Base-by-base conservation (phyloP, 2,888 invertebrate genomes). In the Drosophila koepferae region DNA sequence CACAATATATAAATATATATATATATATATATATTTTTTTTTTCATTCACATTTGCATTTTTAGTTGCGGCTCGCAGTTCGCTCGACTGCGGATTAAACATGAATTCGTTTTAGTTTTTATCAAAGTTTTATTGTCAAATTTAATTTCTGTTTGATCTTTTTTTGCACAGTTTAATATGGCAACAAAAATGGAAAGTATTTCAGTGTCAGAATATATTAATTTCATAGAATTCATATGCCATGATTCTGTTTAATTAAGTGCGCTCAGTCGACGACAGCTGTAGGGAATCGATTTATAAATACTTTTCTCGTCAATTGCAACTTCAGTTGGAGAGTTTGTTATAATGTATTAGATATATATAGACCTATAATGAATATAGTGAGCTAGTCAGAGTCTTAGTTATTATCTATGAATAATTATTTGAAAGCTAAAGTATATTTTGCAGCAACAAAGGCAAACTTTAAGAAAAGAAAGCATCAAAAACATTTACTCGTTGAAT, bases 41-140 rank as follows among this genome's bases (percentile, higher is more conserved):
- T 43, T 58, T 60, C 41, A 59, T 60, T 49, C 5, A 69, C 9
- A 54, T 60, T 60, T 41, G 18, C 28, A 28, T 34, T 53, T 67
- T 31, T 31, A 68, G 64, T 41, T 53, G 9, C 41, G 12, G 36
- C 36, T 36, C 36, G 12, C 36, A 36, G 36, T 36, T 38, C 1
- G 9, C 5, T 51, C 40, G 18, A 12, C 20, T 34, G 31, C 36
- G 63, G 8, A 40, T 74, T 44, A 66, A 56, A 49, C 16, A 40
- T 41, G 18, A 69, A 38, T 48, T 18, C 23, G 20, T 44, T 44
- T 63, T 28, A 48, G 9, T 54, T 59, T 44, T 43, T 18, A 16
- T 38, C 53, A 53, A 53, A 36, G 53, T 53, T 49, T 49, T 49
- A 49, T 34, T 53, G 2, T 12, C 6, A 8, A 6, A 36, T 14